phyloP scores from a whole-genome alignment of 1,140 invertebrate species.

The Lamellibrachia luymesi region DNA sequence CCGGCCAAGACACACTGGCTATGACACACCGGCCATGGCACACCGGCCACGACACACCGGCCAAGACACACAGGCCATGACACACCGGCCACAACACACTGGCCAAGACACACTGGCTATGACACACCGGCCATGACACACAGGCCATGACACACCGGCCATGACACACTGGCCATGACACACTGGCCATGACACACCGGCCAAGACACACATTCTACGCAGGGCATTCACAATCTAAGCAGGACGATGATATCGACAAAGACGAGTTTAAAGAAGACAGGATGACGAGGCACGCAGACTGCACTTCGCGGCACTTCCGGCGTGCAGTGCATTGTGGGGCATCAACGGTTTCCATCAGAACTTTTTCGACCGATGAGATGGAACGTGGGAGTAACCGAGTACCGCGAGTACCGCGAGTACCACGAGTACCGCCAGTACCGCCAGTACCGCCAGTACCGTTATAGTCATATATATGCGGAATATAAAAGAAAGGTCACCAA shows the following conservation, averaged over 20 bases:
- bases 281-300: neutral
- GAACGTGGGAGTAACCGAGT: neutral
- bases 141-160: no score
- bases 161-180: no score
- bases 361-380: neutral
- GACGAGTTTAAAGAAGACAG: neutral
- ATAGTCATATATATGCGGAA: neutral
- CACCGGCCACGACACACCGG: no score
- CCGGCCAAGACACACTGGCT: no score
- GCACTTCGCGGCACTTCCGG: neutral
- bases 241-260: neutral
- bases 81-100: no score
- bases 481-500: neutral
- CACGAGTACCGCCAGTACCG: neutral
- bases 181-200: no score
- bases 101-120: no score
- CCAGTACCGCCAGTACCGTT: neutral
- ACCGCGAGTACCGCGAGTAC: neutral
- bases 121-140: no score
- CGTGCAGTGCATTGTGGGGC: neutral
- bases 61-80: no score
- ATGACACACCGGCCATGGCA: no score
- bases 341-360: neutral
- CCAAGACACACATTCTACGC: neutral
- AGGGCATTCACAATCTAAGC: neutral